phyloP scores from a whole-genome alignment of 2,797 vertebrate species.

The Eulemur rubriventer region DNA sequence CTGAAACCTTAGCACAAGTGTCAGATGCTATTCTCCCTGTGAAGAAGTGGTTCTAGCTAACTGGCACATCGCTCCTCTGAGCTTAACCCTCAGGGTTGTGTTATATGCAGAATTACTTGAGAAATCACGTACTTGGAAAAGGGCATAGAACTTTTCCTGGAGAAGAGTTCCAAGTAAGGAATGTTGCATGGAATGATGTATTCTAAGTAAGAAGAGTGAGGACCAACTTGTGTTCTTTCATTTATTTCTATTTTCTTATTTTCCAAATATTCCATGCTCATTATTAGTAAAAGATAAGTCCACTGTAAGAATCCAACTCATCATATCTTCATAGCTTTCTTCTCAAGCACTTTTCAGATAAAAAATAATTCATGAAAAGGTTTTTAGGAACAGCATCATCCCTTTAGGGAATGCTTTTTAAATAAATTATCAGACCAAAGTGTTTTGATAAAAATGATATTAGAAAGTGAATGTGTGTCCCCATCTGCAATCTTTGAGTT shows the following conservation, averaged over 20 bases:
- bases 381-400: neutral
- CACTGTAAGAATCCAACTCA: neutral
- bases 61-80: neutral
- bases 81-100: neutral
- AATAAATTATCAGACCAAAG: neutral
- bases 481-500: neutral
- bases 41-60: neutral
- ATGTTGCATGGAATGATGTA: fast-evolving
- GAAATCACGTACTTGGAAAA: neutral
- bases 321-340: neutral
- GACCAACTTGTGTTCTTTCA: neutral
- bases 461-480: neutral
- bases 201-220: neutral
- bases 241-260: neutral
- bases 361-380: neutral
- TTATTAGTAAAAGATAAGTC: neutral
- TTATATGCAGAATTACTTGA: neutral
- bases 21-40: neutral
- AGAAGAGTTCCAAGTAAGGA: neutral
- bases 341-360: neutral
- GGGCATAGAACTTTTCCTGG: neutral
- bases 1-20: neutral
- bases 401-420: neutral
- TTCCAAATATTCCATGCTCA: neutral
- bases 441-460: neutral